Evolutionary conservation across 2,797 vertebrate species (phyloP), one percentile per base, ranked within the genome.

Genomic region (Microctenopoma stevenorrisi): DNA sequence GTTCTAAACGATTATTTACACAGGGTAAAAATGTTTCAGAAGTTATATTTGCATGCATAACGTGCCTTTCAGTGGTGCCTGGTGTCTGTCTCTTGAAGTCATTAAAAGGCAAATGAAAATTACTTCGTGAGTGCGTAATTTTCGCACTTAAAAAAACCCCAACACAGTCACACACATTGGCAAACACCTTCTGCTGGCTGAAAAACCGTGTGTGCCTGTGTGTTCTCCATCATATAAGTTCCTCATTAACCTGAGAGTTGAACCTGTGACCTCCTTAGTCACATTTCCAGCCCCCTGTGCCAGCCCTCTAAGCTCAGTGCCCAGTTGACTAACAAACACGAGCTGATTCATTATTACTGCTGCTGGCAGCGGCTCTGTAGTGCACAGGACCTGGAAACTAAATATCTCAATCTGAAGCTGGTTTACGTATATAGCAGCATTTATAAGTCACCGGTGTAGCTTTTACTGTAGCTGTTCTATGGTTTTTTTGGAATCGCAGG

Each of bases 381-480:
- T 59, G 79, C 52, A 33, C 72, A 74, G 72, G 73, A 80, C 78
- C 62, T 86, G 82, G 85, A 90, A 91, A 85, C 82, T 28, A 80
- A 82, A 82, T 46, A 68, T 75, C 76, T 82, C 60, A 64, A 81
- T 58, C 72, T 70, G 64, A 79, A 76, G 76, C 65, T 46, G 70
- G 81, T 84, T 86, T 85, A 78, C 74, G 77, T 85, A 72, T 65
- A 50, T 47, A 57, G 81, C 76, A 13, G 48, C 46, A 26, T 88
- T 92, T 87, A 89, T 78, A 74, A 83, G 79, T 65, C 86, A 84
- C 80, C 50, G 14, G 56, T 88, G 84, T 55, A 67, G 58, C 55
- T 73, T 82, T 82, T 72, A 73, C 72, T 63, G 64, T 70, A 55
- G 63, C 56, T 62, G 54, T 76, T 69, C 63, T 73, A 37, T 74